phyloP scores from a whole-genome alignment of 2,113 vertebrate species.

The Colistium nudipinnis region DNA sequence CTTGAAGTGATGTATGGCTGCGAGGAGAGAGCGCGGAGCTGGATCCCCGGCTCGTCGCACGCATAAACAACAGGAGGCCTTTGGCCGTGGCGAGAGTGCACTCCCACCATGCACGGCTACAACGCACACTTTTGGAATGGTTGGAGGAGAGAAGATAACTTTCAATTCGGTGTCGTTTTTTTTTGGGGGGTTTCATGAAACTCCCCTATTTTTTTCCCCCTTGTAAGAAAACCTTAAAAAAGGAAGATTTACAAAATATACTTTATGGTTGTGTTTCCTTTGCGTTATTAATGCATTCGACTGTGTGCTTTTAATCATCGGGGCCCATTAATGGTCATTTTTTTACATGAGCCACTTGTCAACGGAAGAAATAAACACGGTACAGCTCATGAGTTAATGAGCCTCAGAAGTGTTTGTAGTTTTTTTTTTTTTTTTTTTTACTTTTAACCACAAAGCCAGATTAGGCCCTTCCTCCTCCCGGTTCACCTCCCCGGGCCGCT shows the following conservation, averaged over 20 bases:
- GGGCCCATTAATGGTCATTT: background rate
- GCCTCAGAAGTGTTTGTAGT: background rate
- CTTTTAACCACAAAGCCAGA: too few species aligned
- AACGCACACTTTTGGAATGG: too few species aligned
- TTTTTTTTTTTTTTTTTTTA: too few species aligned
- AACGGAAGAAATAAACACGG: background rate
- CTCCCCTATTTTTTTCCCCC: too few species aligned
- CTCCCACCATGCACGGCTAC: slow-evolving; percentile 14
- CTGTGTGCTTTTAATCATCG: background rate
- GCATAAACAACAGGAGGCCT: slow-evolving; percentile 71
- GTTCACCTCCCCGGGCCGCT: background rate
- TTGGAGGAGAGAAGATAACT: too few species aligned
- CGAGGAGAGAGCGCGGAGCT: slow-evolving; percentile 56
- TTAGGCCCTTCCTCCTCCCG: background rate
- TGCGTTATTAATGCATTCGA: too few species aligned
- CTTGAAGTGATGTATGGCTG: slow-evolving; percentile 76
- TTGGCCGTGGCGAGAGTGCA: slow-evolving; percentile 23
- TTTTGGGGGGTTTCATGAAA: too few species aligned
- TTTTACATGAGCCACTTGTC: too few species aligned
- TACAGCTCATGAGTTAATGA: background rate
- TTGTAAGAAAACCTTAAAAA: too few species aligned
- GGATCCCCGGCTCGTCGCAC: slow-evolving; percentile 49
- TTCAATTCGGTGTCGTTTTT: too few species aligned
- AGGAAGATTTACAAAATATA: too few species aligned
- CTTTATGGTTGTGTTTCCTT: too few species aligned